Conservation (phyloP, 1,140 invertebrate species). For the Philaenus spumarius region DNA sequence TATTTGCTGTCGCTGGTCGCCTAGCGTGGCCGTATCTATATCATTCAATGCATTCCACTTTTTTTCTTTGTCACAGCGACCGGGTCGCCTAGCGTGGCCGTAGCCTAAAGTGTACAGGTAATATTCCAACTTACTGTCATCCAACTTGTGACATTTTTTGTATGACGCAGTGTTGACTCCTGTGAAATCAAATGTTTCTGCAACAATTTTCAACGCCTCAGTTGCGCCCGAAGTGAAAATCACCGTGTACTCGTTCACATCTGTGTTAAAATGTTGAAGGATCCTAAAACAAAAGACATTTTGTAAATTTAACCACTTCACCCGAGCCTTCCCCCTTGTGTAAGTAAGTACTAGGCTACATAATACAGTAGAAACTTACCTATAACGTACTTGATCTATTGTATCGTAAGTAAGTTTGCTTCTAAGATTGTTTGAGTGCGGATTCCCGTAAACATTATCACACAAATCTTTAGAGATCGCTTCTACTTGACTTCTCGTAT, state of each 20-base stretch:
- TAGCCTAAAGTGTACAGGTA: too few relatives aligned
- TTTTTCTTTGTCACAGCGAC: too few relatives aligned
- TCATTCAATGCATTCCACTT: too few relatives aligned
- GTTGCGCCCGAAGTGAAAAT: slow-evolving; percentile 91
- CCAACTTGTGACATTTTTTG: neutral
- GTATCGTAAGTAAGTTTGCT: slow-evolving; percentile 69
- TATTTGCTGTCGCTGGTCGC: too few relatives aligned
- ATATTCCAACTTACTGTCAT: neutral
- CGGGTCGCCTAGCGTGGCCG: too few relatives aligned
- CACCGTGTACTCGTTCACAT: slow-evolving; percentile 69
- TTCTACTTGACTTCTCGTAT: slow-evolving; percentile 66
- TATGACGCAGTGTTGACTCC: neutral
- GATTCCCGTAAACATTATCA: slow-evolving; percentile 75
- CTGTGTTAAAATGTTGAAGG: slow-evolving; percentile 77
- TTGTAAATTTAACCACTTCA: slow-evolving; percentile 4
- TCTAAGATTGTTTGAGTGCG: slow-evolving; percentile 64
- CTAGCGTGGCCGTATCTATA: too few relatives aligned
- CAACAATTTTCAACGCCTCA: slow-evolving; percentile 70
- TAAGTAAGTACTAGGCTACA: too few relatives aligned
- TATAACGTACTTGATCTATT: slow-evolving; percentile 71
- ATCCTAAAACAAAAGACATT: slow-evolving; percentile 51
- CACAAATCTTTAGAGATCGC: slow-evolving; percentile 57
- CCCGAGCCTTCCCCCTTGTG: too few relatives aligned
- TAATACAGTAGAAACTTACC: slow-evolving; percentile 43
- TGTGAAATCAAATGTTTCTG: slow-evolving; percentile 54